These are phyloP conservation scores for Melieria picta DNA, from an alignment of 2,888 invertebrate species.

Conservation along the genomic window DNA sequence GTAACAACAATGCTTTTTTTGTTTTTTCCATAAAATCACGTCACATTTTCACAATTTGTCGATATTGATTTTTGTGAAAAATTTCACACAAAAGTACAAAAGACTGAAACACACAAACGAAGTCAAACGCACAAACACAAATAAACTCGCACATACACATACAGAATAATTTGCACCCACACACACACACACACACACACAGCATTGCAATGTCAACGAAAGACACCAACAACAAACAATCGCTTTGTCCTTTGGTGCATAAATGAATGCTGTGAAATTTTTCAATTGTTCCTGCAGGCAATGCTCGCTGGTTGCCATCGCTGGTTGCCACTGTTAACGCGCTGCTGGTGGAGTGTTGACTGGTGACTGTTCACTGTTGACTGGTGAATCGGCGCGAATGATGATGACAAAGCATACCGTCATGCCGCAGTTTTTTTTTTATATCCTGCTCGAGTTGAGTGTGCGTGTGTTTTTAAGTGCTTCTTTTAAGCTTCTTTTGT, in stretches of 20 bases:
- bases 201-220: background rate
- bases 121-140: background rate
- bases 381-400: background rate
- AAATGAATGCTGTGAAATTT: constrained; percentile 17
- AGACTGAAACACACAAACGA: background rate
- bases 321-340: too few species aligned
- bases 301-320: too few species aligned
- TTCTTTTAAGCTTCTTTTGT: constrained; percentile 4
- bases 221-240: background rate
- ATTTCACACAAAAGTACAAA: background rate
- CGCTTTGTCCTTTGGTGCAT: background rate
- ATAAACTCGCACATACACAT: background rate
- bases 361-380: background rate
- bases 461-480: background rate
- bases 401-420: background rate
- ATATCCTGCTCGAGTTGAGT: background rate
- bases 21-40: too few species aligned
- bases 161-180: too few species aligned
- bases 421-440: background rate
- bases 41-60: too few species aligned
- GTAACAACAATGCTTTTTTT: too few species aligned
- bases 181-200: background rate
- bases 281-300: constrained; percentile 4
- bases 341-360: too few species aligned
- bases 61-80: background rate